These are phyloP conservation scores for Acromyrmex charruanus DNA, from an alignment of 1,140 invertebrate genomes.

Conservation along the genomic window DNA sequence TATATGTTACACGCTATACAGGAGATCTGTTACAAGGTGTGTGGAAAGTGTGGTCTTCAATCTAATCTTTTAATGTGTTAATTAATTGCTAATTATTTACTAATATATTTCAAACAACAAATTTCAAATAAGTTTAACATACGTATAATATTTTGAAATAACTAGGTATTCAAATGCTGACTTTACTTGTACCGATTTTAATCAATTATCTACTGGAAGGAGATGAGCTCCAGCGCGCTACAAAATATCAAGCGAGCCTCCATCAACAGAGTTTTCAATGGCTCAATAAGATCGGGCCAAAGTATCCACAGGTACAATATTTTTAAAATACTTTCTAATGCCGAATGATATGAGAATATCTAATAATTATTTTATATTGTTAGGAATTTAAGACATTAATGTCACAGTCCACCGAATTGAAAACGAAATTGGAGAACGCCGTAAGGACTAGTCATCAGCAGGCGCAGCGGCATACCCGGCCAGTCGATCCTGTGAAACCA, in stretches of 20 bases:
- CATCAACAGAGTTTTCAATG: conserved; percentile 95
- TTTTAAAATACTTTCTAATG: conserved; percentile 36
- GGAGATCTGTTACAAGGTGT: conserved; percentile 88
- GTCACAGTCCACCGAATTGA: conserved; percentile 92
- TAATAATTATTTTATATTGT: conserved; percentile 72
- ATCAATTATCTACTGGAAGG: conserved; percentile 94
- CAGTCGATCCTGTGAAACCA: conserved; percentile 86
- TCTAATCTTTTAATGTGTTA: conserved; percentile 31
- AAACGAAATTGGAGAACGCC: conserved; percentile 94
- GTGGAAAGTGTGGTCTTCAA: conserved; percentile 63
- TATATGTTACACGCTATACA: conserved; percentile 84
- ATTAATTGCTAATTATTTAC: not conserved
- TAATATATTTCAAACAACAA: not conserved
- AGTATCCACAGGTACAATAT: conserved; percentile 92
- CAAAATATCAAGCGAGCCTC: conserved; percentile 89
- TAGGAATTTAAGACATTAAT: conserved; percentile 97
- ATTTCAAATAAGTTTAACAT: not conserved
- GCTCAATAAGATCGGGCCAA: conserved; percentile 96
- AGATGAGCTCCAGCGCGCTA: conserved; percentile 88
- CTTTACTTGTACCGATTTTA: conserved; percentile 94
- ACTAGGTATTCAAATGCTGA: conserved; percentile 95
- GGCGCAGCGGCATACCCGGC: conserved; percentile 82
- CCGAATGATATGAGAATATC: not conserved
- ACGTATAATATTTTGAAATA: conserved; percentile 70
- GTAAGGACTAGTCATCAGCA: conserved; percentile 92